phyloP scores from a whole-genome alignment of 2,113 vertebrate genomes.

The Progne subis region DNA sequence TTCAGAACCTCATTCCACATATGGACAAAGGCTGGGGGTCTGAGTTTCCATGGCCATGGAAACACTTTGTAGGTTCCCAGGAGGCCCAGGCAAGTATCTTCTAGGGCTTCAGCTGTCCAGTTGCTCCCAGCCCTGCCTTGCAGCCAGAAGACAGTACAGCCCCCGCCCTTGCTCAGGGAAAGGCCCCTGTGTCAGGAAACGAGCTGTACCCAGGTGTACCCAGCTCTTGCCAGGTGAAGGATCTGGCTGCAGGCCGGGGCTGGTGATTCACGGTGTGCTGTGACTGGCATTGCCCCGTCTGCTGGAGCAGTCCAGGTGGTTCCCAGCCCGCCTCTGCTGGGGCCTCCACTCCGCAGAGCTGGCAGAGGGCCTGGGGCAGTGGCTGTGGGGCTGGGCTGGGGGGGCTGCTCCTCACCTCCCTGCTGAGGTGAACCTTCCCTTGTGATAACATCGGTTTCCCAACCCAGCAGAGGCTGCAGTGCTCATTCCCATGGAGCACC shows the following conservation, averaged over 20 bases:
- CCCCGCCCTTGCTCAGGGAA: background rate
- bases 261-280: background rate
- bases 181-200: accelerated
- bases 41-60: background rate
- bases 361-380: background rate
- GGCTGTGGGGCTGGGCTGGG: background rate
- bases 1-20: background rate
- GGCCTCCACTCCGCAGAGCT: background rate
- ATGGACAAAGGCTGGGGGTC: background rate
- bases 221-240: background rate
- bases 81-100: background rate
- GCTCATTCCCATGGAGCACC: background rate
- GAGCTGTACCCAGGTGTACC: background rate
- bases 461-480: background rate
- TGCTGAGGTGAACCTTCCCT: background rate
- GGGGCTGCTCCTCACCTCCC: background rate
- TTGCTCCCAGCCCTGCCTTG: background rate
- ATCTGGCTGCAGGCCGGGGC: accelerated
- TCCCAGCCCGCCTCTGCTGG: background rate
- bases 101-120: background rate
- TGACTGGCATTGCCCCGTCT: accelerated
- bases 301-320: background rate
- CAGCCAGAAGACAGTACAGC: no score
- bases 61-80: background rate
- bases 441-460: constrained; percentile 28